These are phyloP conservation scores for Falco cherrug DNA, from an alignment of 2,797 vertebrate genomes.

Conservation along the genomic window DNA sequence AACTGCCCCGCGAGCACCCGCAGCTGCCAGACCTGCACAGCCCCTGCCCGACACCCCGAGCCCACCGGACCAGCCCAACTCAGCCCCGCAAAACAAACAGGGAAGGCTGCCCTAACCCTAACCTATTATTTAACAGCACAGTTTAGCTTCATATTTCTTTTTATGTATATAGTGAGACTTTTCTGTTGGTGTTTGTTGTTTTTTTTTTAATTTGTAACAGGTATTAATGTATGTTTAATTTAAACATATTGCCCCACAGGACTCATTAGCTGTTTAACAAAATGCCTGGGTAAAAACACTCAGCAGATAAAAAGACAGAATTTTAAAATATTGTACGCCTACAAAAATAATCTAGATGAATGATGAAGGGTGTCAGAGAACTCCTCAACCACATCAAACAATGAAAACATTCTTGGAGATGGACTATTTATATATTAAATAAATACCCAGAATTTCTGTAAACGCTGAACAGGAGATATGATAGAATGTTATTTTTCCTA, in stretches of 20 bases:
- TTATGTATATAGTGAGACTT: background rate
- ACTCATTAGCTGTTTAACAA: constrained; percentile 29
- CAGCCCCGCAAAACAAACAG: rapidly evolving
- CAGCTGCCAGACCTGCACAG: rapidly evolving
- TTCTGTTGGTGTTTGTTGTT: no score
- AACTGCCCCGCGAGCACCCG: rapidly evolving
- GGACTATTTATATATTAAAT: constrained; percentile 33
- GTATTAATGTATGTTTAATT: constrained; percentile 12
- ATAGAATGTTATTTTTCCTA: constrained; percentile 37
- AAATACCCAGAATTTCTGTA: background rate
- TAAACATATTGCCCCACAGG: background rate
- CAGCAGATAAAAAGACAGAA: background rate
- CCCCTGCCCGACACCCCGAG: rapidly evolving
- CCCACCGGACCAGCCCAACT: rapidly evolving
- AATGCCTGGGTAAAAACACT: background rate
- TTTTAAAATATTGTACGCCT: background rate
- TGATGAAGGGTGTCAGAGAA: background rate
- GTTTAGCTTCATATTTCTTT: background rate
- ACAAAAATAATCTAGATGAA: background rate
- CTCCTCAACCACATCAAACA: constrained; percentile 14
- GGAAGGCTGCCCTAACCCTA: background rate
- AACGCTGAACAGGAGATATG: background rate
- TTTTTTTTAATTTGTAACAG: background rate
- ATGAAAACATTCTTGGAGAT: background rate
- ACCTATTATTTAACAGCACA: rapidly evolving